Percentiles rank a stretch among this genome's conserved stretches.
phyloP scores from a whole-genome alignment of 2,113 vertebrate species.

The Pseudorhombus dupliciocellatus region DNA sequence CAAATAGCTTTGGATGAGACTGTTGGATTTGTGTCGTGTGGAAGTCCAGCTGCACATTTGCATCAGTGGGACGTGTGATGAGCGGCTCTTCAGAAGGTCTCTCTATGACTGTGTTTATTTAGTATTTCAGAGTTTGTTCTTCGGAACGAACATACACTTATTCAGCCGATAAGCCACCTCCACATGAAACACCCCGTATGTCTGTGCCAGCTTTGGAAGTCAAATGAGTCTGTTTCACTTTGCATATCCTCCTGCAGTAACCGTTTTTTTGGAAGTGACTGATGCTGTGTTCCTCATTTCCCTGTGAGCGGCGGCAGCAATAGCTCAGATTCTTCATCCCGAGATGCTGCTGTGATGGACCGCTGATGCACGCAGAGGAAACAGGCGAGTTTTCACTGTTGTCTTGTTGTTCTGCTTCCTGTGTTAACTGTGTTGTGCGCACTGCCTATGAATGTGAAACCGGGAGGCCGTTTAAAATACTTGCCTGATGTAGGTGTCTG shows the following conservation, averaged over 20 bases:
- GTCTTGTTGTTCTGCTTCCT: too few species aligned
- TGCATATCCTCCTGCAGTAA: conserved; percentile 16
- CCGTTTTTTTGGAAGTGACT: not conserved
- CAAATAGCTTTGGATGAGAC: not conserved
- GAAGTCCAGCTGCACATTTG: not conserved
- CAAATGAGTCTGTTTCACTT: conserved; percentile 42
- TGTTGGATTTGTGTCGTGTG: not conserved
- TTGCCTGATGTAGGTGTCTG: not conserved
- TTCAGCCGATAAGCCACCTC: not conserved
- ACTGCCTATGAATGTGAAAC: not conserved
- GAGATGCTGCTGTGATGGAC: conserved; percentile 1
- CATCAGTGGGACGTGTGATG: too few species aligned
- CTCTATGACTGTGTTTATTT: too few species aligned
- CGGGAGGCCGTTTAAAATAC: too few species aligned
- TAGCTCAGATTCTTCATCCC: not conserved
- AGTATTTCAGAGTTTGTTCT: too few species aligned
- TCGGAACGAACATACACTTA: not conserved
- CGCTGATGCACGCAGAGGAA: not conserved
- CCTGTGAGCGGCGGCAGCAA: rapidly evolving
- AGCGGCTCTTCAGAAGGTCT: too few species aligned
- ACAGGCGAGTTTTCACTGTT: conserved; percentile 27
- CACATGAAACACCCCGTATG: not conserved
- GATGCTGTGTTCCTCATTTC: not conserved
- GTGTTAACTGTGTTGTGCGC: not conserved
- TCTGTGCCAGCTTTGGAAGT: conserved; percentile 39